Evolutionary conservation across 2,113 vertebrate genomes (phyloP), one percentile per base, ranked within the genome.

Genomic region (Anguilla japonica): DNA sequence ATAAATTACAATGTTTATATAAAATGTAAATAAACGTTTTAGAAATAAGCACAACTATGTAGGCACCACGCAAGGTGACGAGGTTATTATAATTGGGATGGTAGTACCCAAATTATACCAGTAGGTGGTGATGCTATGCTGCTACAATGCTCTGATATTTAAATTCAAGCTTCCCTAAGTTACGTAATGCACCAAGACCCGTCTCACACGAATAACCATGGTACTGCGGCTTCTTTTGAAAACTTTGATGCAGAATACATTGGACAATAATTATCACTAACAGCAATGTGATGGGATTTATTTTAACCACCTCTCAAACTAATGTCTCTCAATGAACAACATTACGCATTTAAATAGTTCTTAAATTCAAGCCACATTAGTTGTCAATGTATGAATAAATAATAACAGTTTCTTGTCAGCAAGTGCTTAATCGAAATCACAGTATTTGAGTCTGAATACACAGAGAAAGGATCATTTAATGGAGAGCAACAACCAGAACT

Each of bases 351-450:
- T 75, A 67, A 40, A 34, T 75, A 40, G 46, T 75, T 46, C 63
- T 41, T 46, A 78, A 83, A 82, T 83, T 81, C 79, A 81, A 63
- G 26, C 53, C 41, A 71, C 81, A 71, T 81, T 43, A 43, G 41
- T 50, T 50, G 26, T 26, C 46, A 43, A 43, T 87, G 57, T 83
- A 83, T 79, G 50, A 41, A 83, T 57, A 56, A 57, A 79, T 75
- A 79, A 80, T 87, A 78, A 67, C 67, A 78, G 50, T 84, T 67
- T 22, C 34, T 84, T 41, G 75, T 87, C 39, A 53, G 81, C 79
- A 87, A 87, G 83, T 87, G 87, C 82, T 87, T 81, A 20, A 39
- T 83, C 20, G 41, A 50, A 82, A 83, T 84, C 82, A 87, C 83
- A 81, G 83, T 84, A 84, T 84, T 40, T 80, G 80, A 81, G 78